These are phyloP conservation scores for Arothron firmamentum DNA, from an alignment of 2,113 vertebrate genomes.

Conservation along the genomic window DNA sequence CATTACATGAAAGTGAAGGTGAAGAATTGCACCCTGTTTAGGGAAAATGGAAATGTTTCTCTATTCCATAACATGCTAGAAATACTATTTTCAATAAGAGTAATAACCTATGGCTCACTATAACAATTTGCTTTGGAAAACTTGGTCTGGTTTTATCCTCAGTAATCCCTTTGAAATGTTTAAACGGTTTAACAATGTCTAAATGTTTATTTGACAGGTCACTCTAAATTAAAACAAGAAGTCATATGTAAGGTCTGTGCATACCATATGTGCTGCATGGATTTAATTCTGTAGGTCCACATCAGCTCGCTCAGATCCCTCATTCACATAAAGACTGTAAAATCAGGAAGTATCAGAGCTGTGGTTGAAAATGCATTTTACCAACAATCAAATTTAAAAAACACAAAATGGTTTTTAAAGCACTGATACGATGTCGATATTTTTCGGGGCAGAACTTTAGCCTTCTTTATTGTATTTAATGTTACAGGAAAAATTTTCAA, in stretches of 20 bases:
- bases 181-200: conserved; percentile 28
- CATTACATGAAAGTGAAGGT: no score
- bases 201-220: conserved; percentile 42
- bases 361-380: no score
- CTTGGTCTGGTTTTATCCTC: conserved; percentile 10
- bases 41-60: background rate
- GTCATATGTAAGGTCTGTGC: conserved; percentile 30
- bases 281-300: conserved; percentile 7
- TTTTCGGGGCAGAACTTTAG: no score
- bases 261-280: conserved; percentile 34
- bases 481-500: no score
- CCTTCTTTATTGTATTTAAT: no score
- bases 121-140: conserved; percentile 27
- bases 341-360: no score
- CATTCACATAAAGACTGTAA: background rate
- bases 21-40: no score
- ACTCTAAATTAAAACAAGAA: conserved; percentile 33
- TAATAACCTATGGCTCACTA: conserved; percentile 23
- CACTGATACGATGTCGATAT: no score
- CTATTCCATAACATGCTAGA: conserved; percentile 19
- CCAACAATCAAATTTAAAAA: background rate
- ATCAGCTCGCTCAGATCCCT: background rate
- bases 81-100: conserved; percentile 17
- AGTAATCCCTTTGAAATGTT: conserved; percentile 36
- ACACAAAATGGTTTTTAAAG: background rate